These are phyloP conservation scores for Prunella himalayana DNA, from an alignment of 2,113 vertebrate genomes.

Conservation along the genomic window DNA sequence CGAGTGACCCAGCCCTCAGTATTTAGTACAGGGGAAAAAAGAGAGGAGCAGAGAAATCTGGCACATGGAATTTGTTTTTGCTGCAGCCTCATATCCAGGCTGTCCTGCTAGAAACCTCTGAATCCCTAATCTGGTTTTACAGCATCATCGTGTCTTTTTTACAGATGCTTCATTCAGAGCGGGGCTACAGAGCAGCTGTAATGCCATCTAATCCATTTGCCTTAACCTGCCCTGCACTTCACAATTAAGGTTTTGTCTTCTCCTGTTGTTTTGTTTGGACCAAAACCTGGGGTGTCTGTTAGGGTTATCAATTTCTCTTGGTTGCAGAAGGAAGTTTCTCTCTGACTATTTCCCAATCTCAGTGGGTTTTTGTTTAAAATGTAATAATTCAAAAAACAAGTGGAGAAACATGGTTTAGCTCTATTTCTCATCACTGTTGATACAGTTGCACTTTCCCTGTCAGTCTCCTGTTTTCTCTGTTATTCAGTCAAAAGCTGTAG, in stretches of 20 bases:
- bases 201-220: not conserved
- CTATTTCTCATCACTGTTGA: not conserved
- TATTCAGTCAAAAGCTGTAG: not conserved
- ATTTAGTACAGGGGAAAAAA: not conserved
- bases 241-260: not conserved
- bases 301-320: not conserved
- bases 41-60: not conserved
- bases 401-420: not conserved
- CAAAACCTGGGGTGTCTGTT: not conserved
- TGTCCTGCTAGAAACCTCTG: not conserved
- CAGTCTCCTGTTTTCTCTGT: not conserved
- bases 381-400: not conserved
- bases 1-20: not conserved
- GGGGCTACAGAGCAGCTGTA: not conserved
- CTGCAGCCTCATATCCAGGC: not conserved
- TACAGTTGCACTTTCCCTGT: not conserved
- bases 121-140: not conserved
- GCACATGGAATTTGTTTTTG: not conserved
- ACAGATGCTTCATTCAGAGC: not conserved
- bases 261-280: not conserved
- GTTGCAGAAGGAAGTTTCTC: conserved; percentile 1
- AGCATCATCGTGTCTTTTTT: not conserved
- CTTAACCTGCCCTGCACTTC: not conserved
- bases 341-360: not conserved
- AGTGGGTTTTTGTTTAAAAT: not conserved